phyloP scores from a whole-genome alignment of 2,797 vertebrate genomes.

The Sebastes itinus region DNA sequence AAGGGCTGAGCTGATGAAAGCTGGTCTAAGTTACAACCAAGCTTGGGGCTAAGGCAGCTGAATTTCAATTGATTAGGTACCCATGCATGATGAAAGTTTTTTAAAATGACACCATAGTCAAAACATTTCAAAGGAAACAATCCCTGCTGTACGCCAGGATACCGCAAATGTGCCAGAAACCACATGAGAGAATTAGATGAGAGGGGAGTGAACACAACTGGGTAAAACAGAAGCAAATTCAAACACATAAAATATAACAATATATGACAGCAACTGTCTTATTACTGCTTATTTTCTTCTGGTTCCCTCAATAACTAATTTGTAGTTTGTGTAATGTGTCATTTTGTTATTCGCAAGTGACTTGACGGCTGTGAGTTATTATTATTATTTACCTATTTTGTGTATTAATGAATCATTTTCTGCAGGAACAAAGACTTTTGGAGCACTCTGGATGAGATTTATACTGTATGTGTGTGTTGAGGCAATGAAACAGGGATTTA shows the following conservation, averaged over 20 bases:
- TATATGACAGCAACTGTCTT: constrained; percentile 69
- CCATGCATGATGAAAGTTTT: constrained; percentile 76
- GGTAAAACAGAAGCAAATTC: constrained; percentile 54
- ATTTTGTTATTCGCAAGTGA: constrained; percentile 58
- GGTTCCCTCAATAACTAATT: constrained; percentile 57
- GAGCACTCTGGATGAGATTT: constrained; percentile 2
- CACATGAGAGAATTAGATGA: constrained; percentile 72
- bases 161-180: constrained; percentile 70
- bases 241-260: constrained; percentile 57
- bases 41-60: constrained; percentile 65
- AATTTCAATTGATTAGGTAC: constrained; percentile 77
- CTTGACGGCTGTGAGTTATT: constrained; percentile 32
- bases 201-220: constrained; percentile 54
- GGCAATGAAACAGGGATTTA: not conserved
- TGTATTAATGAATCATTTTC: constrained; percentile 24
- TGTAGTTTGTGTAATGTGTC: constrained; percentile 61
- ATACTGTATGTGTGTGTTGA: constrained; percentile 8
- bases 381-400: constrained; percentile 36
- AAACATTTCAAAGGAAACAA: constrained; percentile 75
- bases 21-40: constrained; percentile 66
- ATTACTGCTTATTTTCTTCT: constrained; percentile 56
- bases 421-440: constrained; percentile 27
- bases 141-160: constrained; percentile 62
- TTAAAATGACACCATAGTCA: constrained; percentile 73
- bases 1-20: constrained; percentile 70